Base-by-base conservation (phyloP, 2,888 invertebrate species). In the Synergus laeviventris region DNA sequence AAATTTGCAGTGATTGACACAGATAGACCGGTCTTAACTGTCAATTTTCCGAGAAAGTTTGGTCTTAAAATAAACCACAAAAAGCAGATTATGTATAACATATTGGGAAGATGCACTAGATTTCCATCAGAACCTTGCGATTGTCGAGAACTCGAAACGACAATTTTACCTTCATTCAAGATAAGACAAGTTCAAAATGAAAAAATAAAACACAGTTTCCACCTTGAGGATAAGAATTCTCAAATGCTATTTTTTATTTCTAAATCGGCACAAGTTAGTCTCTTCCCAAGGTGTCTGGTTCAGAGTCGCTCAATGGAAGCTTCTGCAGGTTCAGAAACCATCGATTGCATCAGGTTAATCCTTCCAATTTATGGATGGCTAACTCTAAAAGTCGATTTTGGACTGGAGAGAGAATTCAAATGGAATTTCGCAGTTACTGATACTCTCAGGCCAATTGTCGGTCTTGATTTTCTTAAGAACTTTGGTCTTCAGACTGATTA, bases 351-450 rank as follows among this genome's bases (percentile, higher is more conserved):
- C 31, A 31, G 31, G 31, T 31, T 45, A 42, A 3, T 70, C 9
- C 45, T 49, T 42, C 70, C 70, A 45, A 45, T 70, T 70, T 31
- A 45, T 24, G 70, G 70, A 1, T 49, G 12, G 8, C 16, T 31
- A 0, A n/a, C 14, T 16, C 49, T 49, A 14, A 70, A 49, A 70
- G 1, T 70, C 9, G 70, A 70, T 70, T 70, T 70, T 49, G 70
- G 45, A 31, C 36, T 70, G 16, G 11, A 31, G 4, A 49, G 49
- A 36, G 31, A 70, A 70, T 70, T 31, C n/a, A 24, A 70, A n/a
- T 70, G 70, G 70, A 31, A 45, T 31, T 70, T 70, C 31, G 70
- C 49, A 31, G 70, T 70, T 21, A 12, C 2, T 16, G 49, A 70
- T 49, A 31, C 45, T 16, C 45, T 49, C n/a, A 49, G 16, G 16